Percentiles rank a stretch among this genome's conserved stretches.
These are phyloP conservation scores for Silurus lanzhouensis DNA, from an alignment of 2,797 vertebrate genomes.

Conservation along the genomic window DNA sequence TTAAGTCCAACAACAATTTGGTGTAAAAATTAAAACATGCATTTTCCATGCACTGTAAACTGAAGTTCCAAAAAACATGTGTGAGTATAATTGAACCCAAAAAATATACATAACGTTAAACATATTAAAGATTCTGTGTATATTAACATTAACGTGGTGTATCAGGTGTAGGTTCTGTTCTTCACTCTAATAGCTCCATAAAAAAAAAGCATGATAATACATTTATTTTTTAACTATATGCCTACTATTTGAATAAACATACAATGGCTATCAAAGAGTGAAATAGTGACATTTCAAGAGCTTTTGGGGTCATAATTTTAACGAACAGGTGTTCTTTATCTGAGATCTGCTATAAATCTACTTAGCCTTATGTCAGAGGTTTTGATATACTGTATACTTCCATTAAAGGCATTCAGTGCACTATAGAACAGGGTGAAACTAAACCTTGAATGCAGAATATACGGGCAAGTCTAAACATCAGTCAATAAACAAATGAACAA, in stretches of 20 bases:
- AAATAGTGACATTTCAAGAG: no score
- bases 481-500: not conserved
- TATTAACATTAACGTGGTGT: not conserved
- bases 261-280: not conserved
- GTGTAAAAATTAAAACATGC: not conserved
- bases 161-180: not conserved
- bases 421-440: not conserved
- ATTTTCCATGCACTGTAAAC: not conserved
- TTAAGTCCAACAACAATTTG: not conserved
- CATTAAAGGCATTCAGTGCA: not conserved
- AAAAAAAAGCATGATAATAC: not conserved
- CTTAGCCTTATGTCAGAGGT: not conserved
- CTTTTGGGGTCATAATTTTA: not conserved
- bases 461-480: not conserved
- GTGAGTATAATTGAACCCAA: not conserved
- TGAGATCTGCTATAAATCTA: not conserved
- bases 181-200: not conserved
- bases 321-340: not conserved
- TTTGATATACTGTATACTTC: not conserved
- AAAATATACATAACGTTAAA: not conserved
- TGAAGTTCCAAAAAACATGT: not conserved
- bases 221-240: not conserved
- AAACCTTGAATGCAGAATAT: not conserved
- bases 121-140: not conserved
- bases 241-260: not conserved